Conservation (phyloP, 2,113 vertebrate genomes). For the Struthidea cinerea region DNA sequence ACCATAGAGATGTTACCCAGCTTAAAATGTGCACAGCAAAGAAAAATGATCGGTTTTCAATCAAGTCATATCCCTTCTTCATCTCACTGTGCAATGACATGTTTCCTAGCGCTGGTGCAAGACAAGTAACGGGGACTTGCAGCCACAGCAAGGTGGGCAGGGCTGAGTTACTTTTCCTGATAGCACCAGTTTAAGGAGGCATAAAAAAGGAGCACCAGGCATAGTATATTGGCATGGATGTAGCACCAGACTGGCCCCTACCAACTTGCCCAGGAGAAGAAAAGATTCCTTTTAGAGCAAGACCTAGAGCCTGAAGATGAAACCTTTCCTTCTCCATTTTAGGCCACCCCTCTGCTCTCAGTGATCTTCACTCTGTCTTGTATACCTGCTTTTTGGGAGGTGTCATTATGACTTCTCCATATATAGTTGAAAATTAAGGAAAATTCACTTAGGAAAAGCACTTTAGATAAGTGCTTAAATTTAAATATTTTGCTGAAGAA, state of each 20-base stretch:
- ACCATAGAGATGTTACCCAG: background rate
- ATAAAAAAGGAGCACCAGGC: background rate
- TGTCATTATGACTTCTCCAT: background rate
- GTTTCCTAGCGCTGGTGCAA: background rate
- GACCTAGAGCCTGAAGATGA: background rate
- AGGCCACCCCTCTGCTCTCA: background rate
- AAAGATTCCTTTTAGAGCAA: background rate
- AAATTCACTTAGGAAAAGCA: background rate
- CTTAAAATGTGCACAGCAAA: background rate
- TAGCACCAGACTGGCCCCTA: background rate
- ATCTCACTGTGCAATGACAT: background rate
- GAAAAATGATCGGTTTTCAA: background rate
- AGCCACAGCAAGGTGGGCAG: background rate
- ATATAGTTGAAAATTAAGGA: background rate
- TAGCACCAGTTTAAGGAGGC: background rate
- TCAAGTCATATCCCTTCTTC: background rate
- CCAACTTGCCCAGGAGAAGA: accelerated
- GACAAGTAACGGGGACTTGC: background rate
- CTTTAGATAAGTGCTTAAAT: background rate
- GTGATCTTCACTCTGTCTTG: background rate
- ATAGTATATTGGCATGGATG: background rate
- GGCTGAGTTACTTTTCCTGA: background rate
- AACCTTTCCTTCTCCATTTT: background rate
- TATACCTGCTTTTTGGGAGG: background rate
- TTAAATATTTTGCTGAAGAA: background rate